Evolutionary conservation across 1,140 invertebrate species (phyloP).

Genomic region (Ostrea denselamellosa): DNA sequence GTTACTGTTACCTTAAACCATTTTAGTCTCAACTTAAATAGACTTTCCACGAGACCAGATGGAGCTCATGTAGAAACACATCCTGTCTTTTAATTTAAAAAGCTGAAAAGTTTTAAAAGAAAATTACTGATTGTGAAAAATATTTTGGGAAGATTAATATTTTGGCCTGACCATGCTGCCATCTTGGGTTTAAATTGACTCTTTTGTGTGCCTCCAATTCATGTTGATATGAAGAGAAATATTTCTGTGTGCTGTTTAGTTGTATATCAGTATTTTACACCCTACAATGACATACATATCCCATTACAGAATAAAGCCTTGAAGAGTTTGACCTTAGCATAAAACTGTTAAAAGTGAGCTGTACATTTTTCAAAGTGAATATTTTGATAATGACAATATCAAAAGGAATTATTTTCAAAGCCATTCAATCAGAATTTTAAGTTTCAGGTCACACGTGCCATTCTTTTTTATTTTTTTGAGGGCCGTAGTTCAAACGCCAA

Average conservation of each 20-base stretch:
- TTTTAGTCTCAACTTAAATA: neutral
- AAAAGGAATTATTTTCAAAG: slow-evolving; percentile 17
- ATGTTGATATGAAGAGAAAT: slow-evolving; percentile 5
- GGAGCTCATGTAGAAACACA: slow-evolving; percentile 2
- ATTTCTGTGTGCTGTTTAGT: neutral
- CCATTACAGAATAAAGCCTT: neutral
- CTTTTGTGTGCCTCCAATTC: neutral
- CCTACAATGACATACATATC: neutral
- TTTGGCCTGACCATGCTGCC: neutral
- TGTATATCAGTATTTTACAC: neutral
- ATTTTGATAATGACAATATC: neutral
- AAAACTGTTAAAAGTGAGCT: neutral
- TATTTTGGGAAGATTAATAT: neutral
- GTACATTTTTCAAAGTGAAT: neutral
- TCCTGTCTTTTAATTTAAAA: neutral
- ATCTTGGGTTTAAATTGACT: neutral
- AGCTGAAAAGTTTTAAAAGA: neutral
- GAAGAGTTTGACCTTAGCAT: neutral
- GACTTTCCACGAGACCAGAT: neutral
- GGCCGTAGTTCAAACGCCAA: neutral
- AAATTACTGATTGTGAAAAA: neutral
- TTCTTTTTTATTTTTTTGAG: neutral
- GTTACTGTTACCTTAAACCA: neutral
- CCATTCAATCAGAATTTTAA: slow-evolving; percentile 1
- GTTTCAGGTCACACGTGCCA: neutral